Evolutionary conservation across 2,888 invertebrate genomes (phyloP).

Genomic region (Noctua pronuba): DNA sequence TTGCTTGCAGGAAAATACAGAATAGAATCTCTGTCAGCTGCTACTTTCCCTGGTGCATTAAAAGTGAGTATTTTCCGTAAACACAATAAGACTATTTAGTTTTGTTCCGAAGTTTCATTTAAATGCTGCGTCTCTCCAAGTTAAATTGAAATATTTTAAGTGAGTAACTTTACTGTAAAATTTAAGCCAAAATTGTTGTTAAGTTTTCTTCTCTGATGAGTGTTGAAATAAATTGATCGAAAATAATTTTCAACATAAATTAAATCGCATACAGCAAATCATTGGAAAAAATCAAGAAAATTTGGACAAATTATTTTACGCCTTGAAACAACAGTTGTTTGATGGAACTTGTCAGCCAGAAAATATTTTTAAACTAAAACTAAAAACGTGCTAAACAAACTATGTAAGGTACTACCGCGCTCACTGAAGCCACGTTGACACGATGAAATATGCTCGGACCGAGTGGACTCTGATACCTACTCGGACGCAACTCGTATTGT

Average conservation of each 20-base stretch:
- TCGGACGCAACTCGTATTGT: no score
- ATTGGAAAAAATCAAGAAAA: neutral
- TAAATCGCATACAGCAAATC: no score
- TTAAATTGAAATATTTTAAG: constrained; percentile 3
- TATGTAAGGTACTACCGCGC: neutral
- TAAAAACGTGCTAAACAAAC: neutral
- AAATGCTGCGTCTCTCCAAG: constrained; percentile 13
- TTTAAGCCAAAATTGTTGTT: neutral
- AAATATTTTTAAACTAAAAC: neutral
- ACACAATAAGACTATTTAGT: constrained; percentile 46
- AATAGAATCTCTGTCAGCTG: constrained; percentile 90
- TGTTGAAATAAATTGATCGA: neutral
- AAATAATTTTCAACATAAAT: neutral
- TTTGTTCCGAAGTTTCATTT: constrained; percentile 34
- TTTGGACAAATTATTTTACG: neutral
- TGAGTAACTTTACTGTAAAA: neutral
- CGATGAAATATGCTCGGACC: no score
- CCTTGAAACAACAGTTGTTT: neutral
- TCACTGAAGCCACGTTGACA: no score
- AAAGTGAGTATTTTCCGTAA: constrained; percentile 83
- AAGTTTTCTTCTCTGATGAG: neutral
- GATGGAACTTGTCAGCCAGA: neutral
- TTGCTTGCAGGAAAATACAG: constrained; percentile 89
- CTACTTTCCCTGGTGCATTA: constrained; percentile 90
- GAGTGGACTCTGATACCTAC: no score